Evolutionary conservation across 2,113 vertebrate species (phyloP).

Genomic region (Chrysochloris asiatica): DNA sequence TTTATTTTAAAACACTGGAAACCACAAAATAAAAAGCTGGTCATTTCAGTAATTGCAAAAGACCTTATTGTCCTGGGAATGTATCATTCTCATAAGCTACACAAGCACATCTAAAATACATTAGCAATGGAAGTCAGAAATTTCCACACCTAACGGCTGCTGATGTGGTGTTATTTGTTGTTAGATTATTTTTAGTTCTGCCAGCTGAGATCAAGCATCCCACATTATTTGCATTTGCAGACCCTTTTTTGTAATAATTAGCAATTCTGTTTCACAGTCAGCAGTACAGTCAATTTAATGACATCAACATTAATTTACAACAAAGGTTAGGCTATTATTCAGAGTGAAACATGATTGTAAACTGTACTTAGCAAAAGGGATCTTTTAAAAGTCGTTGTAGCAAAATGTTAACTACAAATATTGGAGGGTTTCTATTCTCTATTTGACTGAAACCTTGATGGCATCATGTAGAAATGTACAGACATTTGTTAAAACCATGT

Average conservation of each 20-base stretch:
- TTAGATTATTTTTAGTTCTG: conserved; percentile 63
- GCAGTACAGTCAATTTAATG: conserved; percentile 13
- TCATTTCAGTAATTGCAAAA: background rate
- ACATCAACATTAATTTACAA: conserved; percentile 47
- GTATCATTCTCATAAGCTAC: background rate
- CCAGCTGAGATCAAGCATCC: conserved; percentile 39
- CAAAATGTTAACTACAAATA: background rate
- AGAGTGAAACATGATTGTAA: conserved; percentile 9
- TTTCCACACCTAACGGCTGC: background rate
- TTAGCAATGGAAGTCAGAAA: background rate
- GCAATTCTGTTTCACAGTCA: conserved; percentile 56
- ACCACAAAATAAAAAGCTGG: conserved; percentile 5
- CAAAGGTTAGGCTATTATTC: conserved; percentile 35
- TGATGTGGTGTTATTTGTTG: conserved; percentile 28
- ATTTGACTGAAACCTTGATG: conserved; percentile 2
- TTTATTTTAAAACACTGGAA: conserved; percentile 41
- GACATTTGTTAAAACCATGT: background rate
- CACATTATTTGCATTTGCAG: conserved; percentile 41
- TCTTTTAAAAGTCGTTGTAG: conserved; percentile 29
- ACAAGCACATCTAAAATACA: background rate
- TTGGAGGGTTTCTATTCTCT: background rate
- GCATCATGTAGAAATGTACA: conserved; percentile 4
- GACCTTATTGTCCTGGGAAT: background rate
- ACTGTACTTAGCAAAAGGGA: background rate
- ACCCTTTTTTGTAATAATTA: conserved; percentile 60